Evolutionary conservation across 2,797 vertebrate species (phyloP).

Genomic region (Poecilia picta): DNA sequence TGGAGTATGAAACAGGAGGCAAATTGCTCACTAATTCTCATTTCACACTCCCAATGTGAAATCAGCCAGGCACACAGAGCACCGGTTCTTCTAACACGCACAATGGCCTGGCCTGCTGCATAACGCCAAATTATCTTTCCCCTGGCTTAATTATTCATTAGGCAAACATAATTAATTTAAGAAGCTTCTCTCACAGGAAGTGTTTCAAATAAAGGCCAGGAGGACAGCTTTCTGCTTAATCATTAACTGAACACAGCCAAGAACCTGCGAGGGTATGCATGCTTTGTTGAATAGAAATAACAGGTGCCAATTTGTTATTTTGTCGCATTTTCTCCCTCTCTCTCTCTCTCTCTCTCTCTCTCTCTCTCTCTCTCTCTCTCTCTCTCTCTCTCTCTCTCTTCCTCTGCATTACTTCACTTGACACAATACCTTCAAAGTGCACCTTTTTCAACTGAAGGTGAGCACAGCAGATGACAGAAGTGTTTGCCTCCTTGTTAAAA

Average conservation of each 20-base stretch:
- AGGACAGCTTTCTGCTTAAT: slow-evolving; percentile 73
- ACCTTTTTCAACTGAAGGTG: not conserved
- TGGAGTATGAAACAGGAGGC: slow-evolving; percentile 67
- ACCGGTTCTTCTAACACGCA: slow-evolving; percentile 66
- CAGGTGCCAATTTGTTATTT: slow-evolving; percentile 25
- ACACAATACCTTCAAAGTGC: not conserved
- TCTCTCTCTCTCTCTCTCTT: not conserved
- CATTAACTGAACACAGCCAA: slow-evolving; percentile 61
- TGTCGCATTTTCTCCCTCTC: slow-evolving; percentile 7
- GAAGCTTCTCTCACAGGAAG: slow-evolving; percentile 77
- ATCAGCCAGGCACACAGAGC: slow-evolving; percentile 69
- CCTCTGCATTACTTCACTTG: slow-evolving; percentile 12
- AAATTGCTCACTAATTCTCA: slow-evolving; percentile 78
- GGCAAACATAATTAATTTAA: slow-evolving; percentile 83
- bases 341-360: too few species aligned
- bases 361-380: not conserved
- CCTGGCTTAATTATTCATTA: slow-evolving; percentile 81
- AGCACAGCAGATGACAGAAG: not conserved
- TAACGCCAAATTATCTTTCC: slow-evolving; percentile 79
- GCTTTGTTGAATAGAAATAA: slow-evolving; percentile 39
- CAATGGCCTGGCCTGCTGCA: slow-evolving; percentile 71
- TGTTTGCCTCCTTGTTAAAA: not conserved
- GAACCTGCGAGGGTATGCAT: slow-evolving; percentile 46
- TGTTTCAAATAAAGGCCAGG: slow-evolving; percentile 79
- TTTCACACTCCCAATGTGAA: slow-evolving; percentile 77